Percentiles rank a stretch among this genome's conserved stretches.
Evolutionary conservation across 2,113 vertebrate genomes (phyloP).

Genomic region (Opisthocomus hoazin): DNA sequence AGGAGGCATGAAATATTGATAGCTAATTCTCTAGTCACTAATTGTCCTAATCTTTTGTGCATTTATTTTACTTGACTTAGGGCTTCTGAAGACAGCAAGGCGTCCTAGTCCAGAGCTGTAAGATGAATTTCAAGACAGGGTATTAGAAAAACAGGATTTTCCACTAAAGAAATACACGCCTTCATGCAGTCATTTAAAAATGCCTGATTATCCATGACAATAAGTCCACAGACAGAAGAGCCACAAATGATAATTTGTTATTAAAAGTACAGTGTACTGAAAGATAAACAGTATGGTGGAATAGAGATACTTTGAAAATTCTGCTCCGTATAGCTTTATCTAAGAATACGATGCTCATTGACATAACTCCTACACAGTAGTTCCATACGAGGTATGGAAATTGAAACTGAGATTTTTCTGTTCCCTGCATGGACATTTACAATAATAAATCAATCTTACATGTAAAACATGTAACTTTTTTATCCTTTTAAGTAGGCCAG

Average conservation of each 20-base stretch:
- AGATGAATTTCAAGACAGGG: neutral
- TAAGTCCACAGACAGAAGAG: neutral
- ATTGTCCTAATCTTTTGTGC: neutral
- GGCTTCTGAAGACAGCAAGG: neutral
- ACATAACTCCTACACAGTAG: neutral
- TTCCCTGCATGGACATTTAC: neutral
- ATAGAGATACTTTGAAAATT: neutral
- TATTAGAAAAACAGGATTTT: neutral
- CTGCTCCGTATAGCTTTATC: neutral
- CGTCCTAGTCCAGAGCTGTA: neutral
- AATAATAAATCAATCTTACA: neutral
- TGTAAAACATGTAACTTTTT: neutral
- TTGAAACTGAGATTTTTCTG: neutral
- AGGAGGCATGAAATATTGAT: constrained; percentile 55
- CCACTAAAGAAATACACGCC: neutral
- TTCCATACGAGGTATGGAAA: neutral
- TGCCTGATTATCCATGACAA: neutral
- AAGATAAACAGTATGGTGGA: neutral
- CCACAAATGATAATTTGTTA: neutral
- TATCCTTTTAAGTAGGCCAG: neutral
- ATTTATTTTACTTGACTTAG: constrained; percentile 9
- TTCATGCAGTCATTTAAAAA: neutral
- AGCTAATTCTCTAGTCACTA: constrained; percentile 13
- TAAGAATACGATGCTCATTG: neutral
- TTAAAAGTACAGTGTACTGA: neutral